Conservation (phyloP, 2,113 vertebrate genomes). For the Eurypyga helias region DNA sequence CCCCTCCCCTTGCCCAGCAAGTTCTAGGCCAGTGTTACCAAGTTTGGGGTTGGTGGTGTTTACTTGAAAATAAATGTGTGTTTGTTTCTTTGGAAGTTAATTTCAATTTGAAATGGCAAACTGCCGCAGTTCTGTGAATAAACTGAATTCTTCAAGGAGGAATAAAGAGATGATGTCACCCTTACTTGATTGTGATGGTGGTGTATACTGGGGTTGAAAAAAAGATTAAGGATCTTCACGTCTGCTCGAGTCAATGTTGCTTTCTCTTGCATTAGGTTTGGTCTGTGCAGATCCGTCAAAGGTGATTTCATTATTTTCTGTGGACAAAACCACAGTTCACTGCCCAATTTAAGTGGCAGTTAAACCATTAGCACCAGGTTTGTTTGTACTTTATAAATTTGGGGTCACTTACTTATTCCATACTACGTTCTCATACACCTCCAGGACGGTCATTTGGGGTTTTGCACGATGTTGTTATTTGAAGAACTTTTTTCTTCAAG, state of each 20-base stretch:
- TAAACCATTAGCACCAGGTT: background rate
- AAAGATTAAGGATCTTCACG: fast-evolving
- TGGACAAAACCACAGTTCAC: background rate
- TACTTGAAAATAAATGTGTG: background rate
- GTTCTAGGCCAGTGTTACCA: fast-evolving
- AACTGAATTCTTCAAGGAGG: background rate
- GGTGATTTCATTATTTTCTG: fast-evolving
- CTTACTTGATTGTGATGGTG: fast-evolving
- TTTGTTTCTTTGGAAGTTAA: background rate
- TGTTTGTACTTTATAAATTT: too few relatives aligned
- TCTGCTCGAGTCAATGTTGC: fast-evolving
- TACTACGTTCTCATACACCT: background rate
- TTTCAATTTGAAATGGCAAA: background rate
- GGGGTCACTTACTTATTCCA: fast-evolving
- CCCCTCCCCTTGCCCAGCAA: fast-evolving
- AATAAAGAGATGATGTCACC: fast-evolving
- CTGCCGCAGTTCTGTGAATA: fast-evolving
- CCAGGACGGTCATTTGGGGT: too few relatives aligned
- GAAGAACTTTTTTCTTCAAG: background rate
- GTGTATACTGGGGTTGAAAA: fast-evolving
- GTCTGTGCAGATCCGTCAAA: background rate
- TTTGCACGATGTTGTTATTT: background rate
- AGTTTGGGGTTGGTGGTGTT: background rate
- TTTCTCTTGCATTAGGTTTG: fast-evolving
- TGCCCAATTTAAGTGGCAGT: background rate